phyloP scores from a whole-genome alignment of 2,797 vertebrate genomes.

The Malurus leucopterus region DNA sequence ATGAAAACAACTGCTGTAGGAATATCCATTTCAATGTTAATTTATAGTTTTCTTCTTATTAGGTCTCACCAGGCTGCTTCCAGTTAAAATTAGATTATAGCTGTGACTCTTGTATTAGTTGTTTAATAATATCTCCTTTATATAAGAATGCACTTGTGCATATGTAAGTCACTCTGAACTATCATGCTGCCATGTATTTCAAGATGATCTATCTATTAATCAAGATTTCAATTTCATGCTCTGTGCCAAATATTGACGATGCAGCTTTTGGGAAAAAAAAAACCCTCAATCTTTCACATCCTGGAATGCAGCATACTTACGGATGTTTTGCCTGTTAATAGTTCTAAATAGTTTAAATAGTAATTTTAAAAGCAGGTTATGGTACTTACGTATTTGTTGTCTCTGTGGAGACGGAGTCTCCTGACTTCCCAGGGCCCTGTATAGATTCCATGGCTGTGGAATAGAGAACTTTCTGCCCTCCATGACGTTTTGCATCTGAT shows the following conservation, averaged over 20 bases:
- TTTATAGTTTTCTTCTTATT: not conserved
- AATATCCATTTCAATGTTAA: not conserved
- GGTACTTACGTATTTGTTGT: constrained; percentile 88
- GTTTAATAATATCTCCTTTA: not conserved
- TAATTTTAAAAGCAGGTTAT: not conserved
- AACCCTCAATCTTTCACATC: not conserved
- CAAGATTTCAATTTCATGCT: not conserved
- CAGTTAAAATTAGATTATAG: not conserved
- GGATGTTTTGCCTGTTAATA: not conserved
- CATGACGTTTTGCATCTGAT: constrained; percentile 82
- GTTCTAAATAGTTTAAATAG: not conserved
- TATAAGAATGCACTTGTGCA: not conserved
- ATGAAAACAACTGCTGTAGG: not conserved
- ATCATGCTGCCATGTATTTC: not conserved
- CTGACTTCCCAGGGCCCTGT: constrained; percentile 91
- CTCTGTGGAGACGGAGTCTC: constrained; percentile 82
- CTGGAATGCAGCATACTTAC: not conserved
- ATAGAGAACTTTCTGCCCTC: constrained; percentile 91
- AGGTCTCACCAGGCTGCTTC: not conserved
- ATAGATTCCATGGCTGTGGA: constrained; percentile 98
- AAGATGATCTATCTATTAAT: not conserved
- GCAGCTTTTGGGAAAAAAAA: not conserved
- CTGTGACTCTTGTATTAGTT: not conserved
- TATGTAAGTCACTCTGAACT: not conserved
- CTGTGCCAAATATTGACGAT: not conserved